Conservation (phyloP, 2,797 vertebrate species). For the Alosa sapidissima region DNA sequence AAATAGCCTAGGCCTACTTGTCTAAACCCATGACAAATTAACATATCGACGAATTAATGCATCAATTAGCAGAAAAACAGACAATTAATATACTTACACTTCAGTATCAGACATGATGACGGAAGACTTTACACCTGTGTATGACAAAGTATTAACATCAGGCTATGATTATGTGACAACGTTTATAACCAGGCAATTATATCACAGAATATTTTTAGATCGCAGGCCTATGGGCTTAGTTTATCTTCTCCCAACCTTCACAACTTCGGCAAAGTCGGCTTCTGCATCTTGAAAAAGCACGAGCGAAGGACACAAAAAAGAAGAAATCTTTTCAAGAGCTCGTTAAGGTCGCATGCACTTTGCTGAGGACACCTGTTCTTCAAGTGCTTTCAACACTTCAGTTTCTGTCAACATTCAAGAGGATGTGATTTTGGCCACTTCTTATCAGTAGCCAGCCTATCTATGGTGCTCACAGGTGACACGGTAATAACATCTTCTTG, state of each 20-base stretch:
- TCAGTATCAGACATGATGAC: conserved; percentile 90
- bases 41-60: not conserved
- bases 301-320: not conserved
- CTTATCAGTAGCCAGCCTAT: not conserved
- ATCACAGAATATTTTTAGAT: not conserved
- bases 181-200: not conserved
- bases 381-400: not conserved
- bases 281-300: not conserved
- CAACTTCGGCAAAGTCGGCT: not conserved
- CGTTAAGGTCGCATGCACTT: not conserved
- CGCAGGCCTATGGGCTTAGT: not conserved
- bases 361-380: conserved; percentile 2
- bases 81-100: conserved; percentile 77
- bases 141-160: not conserved
- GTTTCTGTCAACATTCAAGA: not conserved
- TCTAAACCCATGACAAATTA: no score
- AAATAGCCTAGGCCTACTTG: no score
- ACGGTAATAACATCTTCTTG: not conserved
- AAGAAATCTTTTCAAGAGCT: not conserved
- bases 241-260: not conserved
- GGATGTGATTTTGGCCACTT: not conserved
- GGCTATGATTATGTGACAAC: not conserved
- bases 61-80: conserved; percentile 6
- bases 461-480: not conserved
- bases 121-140: conserved; percentile 69